Base-by-base conservation (phyloP, 1,140 invertebrate species). In the Heliconius hermathena region DNA sequence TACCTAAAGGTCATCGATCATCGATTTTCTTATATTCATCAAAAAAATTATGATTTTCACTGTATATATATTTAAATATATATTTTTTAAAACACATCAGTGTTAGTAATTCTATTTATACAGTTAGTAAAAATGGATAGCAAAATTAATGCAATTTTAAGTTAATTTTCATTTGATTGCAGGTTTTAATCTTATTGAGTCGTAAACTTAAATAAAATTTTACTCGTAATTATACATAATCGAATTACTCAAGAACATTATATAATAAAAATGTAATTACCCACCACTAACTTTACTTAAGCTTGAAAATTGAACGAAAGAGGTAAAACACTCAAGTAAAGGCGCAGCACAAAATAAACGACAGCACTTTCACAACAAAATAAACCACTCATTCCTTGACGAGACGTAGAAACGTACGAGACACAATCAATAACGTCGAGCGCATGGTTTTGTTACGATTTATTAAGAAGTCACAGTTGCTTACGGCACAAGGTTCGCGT, bases 281-380 rank as follows among this genome's bases (percentile, higher is more conserved):
- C 79, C 72, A 81, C 79, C 79, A 57, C 79, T 71, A n/a, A 66
- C 4, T 66, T 66, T 57, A 71, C n/a, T 60, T 66, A 76, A 76
- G 38, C 75, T 41, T 70, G 72, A 71, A 71, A 77, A 54, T 41
- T 41, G 57, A 46, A 52, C 73, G 72, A 73, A 71, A 71, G 3
- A 77, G 57, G 41, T 46, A 26, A 81, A 41, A 26, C 76, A 78
- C 71, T 73, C 2, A 73, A 84, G 84, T 46, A 22, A 66, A 66
- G 22, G 1, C 26, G 26, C 60, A 66, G 29, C 60, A 66, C 60
- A 66, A 66, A 66, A 66, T 16, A 66, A 66, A 29, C 60, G 26
- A 29, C 26, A 66, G 60, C 89, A 90, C 88, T 88, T 89, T 87
- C 90, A 92, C 90, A 90, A 87, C 78, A 81, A 54, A 77, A 66